Percentiles rank a stretch among this genome's conserved stretches.
Evolutionary conservation across 2,888 invertebrate species (phyloP).

Genomic region (Nysson spinosus): DNA sequence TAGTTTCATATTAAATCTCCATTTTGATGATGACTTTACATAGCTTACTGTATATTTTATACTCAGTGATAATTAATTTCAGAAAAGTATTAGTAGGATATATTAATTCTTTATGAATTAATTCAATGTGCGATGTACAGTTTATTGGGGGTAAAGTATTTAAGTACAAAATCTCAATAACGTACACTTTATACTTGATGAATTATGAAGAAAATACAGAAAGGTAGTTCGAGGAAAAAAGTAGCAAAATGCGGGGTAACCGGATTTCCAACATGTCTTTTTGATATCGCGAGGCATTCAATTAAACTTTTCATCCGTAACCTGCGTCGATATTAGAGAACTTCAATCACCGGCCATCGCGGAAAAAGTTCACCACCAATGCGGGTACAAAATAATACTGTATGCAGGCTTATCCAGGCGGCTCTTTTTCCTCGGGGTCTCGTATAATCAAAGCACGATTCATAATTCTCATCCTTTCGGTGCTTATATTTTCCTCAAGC

Average conservation of each 20-base stretch:
- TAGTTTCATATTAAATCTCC: too few relatives aligned
- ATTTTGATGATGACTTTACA: too few relatives aligned
- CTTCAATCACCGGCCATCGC: constrained; percentile 17
- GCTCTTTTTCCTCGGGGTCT: constrained; percentile 21
- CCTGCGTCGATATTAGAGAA: constrained; percentile 18
- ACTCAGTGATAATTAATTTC: too few relatives aligned
- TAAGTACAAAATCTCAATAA: too few relatives aligned
- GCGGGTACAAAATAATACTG: constrained; percentile 23
- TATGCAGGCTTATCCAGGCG: constrained; percentile 5
- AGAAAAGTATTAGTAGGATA: too few relatives aligned
- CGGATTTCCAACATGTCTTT: neutral
- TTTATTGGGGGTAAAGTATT: too few relatives aligned
- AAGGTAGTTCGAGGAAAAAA: neutral
- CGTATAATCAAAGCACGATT: constrained; percentile 38
- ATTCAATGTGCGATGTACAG: too few relatives aligned
- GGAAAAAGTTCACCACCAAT: constrained; percentile 26
- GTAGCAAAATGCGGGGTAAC: neutral
- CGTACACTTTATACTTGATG: too few relatives aligned
- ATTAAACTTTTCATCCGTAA: constrained; percentile 11
- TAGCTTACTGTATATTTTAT: too few relatives aligned
- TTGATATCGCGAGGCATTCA: constrained; percentile 2
- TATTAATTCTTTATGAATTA: too few relatives aligned
- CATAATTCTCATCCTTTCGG: constrained; percentile 34
- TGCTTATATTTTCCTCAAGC: constrained; percentile 15
- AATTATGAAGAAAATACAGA: too few relatives aligned